A percentile compares a stretch with the other conserved stretches of the same genome.
Evolutionary conservation across 2,888 invertebrate species (phyloP).

Genomic region (Lamellibrachia columna): DNA sequence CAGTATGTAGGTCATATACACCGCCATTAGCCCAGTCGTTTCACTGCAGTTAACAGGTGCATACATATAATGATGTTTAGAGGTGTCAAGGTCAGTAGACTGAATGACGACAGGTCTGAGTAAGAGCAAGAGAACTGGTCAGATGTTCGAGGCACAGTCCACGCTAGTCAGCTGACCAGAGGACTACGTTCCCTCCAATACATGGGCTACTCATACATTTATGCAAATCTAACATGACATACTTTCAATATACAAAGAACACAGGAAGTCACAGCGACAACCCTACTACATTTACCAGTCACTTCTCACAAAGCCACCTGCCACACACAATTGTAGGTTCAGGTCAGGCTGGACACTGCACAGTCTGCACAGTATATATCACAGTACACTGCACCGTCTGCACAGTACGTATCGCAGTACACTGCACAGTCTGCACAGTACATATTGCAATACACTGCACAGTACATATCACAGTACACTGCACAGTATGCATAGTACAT

Average conservation of each 20-base stretch:
- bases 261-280: neutral
- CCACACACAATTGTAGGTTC: neutral
- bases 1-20: neutral
- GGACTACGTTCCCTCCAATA: neutral
- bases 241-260: neutral
- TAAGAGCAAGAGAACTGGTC: neutral
- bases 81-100: neutral
- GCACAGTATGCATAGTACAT: no score
- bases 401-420: no score
- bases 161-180: neutral
- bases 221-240: neutral
- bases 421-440: neutral
- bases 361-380: neutral
- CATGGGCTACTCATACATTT: neutral
- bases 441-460: neutral
- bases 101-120: neutral
- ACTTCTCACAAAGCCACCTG: neutral
- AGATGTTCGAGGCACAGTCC: neutral
- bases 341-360: neutral
- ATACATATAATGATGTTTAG: neutral
- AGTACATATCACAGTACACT: no score
- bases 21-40: neutral
- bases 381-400: neutral
- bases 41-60: conserved; percentile 1
- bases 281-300: neutral